phyloP scores from a whole-genome alignment of 2,797 vertebrate species.

The Mus minutoides region DNA sequence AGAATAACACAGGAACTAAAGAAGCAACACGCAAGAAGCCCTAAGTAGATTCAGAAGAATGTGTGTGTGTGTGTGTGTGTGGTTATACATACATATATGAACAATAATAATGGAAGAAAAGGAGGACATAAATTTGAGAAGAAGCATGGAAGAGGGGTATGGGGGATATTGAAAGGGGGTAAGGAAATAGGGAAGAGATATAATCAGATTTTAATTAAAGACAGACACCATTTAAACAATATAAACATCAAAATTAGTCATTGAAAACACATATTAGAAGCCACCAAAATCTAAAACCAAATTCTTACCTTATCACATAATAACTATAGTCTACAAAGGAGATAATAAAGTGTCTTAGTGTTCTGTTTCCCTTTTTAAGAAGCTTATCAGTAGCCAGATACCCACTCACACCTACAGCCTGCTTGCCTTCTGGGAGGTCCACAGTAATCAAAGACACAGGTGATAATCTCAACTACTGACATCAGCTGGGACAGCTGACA shows the following conservation, averaged over 20 bases:
- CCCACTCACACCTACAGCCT: too few relatives aligned
- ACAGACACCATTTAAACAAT: neutral
- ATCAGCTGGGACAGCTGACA: too few relatives aligned
- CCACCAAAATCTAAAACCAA: conserved; percentile 10
- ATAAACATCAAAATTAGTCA: neutral
- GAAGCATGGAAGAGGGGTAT: neutral
- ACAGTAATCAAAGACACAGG: too few relatives aligned
- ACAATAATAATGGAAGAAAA: neutral
- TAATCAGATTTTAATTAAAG: neutral
- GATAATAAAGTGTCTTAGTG: neutral
- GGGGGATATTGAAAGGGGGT: neutral
- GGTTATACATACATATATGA: too few relatives aligned
- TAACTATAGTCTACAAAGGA: neutral
- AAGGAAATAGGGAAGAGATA: neutral
- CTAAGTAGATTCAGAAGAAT: neutral
- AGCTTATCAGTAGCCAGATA: neutral
- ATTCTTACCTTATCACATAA: neutral
- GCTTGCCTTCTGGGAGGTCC: too few relatives aligned
- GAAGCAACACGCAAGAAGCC: neutral
- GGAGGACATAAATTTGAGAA: neutral
- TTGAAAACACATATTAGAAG: conserved; percentile 14
- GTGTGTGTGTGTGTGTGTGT: neutral
- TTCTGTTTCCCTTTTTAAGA: neutral
- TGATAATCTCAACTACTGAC: too few relatives aligned
- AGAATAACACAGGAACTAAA: neutral